Percentiles rank a stretch among this genome's conserved stretches.
Conservation (phyloP, 2,888 invertebrate species). For the Dicranocentrus wangi region DNA sequence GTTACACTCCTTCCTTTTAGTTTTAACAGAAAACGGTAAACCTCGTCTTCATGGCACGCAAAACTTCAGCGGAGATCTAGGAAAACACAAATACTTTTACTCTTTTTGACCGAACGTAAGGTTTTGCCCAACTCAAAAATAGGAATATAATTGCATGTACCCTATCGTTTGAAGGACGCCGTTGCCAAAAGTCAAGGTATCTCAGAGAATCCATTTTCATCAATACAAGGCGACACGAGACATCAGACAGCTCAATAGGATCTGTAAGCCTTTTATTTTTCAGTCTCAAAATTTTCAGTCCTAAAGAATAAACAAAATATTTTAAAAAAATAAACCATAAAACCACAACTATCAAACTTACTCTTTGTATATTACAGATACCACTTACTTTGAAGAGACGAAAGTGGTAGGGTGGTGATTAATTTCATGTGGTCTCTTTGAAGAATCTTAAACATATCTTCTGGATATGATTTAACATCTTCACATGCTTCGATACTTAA, state of each 20-base stretch:
- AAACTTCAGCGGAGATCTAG: constrained; percentile 44
- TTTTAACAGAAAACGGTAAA: constrained; percentile 39
- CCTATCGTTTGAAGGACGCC: constrained; percentile 30
- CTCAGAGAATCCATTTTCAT: constrained; percentile 61
- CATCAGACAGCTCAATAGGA: constrained; percentile 65
- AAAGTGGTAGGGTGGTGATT: constrained; percentile 55
- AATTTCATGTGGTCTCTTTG: constrained; percentile 49
- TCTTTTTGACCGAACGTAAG: too few species aligned
- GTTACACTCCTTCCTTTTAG: too few species aligned
- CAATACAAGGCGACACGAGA: constrained; percentile 65
- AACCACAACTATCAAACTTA: background rate
- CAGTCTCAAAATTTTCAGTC: constrained; percentile 64
- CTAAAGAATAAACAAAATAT: constrained; percentile 50
- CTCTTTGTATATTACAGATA: background rate
- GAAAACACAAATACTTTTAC: constrained; percentile 12
- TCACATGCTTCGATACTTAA: constrained; percentile 55
- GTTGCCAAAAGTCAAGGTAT: constrained; percentile 63
- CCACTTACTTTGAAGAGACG: constrained; percentile 62
- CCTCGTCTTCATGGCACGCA: constrained; percentile 47
- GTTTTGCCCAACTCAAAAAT: background rate
- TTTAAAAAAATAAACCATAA: background rate
- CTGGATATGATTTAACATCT: constrained; percentile 26
- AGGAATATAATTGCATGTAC: constrained; percentile 15
- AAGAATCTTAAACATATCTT: constrained; percentile 29
- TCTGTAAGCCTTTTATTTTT: constrained; percentile 64